Percentiles rank a stretch among this genome's conserved stretches.
Conservation (phyloP, 2,888 invertebrate species). For the Aradus depressus region DNA sequence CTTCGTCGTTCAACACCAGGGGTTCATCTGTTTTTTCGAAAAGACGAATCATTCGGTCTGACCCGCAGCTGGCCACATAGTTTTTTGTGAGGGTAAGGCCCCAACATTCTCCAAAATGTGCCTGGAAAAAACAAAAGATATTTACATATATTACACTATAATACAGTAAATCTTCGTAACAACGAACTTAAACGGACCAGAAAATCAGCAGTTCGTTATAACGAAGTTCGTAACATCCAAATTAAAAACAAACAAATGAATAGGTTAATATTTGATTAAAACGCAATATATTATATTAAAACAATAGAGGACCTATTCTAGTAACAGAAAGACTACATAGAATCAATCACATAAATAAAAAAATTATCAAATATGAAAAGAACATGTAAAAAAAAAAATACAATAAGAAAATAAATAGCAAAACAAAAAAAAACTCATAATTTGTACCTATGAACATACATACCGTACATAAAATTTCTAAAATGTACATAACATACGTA, state of each 20-base stretch:
- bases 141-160: not conserved
- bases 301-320: too few relatives aligned
- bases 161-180: not conserved
- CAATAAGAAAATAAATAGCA: not conserved
- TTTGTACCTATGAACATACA: not conserved
- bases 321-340: too few relatives aligned
- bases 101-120: constrained; percentile 73
- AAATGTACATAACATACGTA: too few relatives aligned
- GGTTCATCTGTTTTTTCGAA: constrained; percentile 79
- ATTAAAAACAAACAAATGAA: too few relatives aligned
- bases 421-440: constrained; percentile 16
- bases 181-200: too few relatives aligned
- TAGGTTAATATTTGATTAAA: too few relatives aligned
- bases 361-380: not conserved
- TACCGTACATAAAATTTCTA: too few relatives aligned
- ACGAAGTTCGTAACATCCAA: too few relatives aligned
- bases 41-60: constrained; percentile 75
- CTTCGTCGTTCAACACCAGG: constrained; percentile 82
- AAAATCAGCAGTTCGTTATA: too few relatives aligned
- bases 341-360: not conserved
- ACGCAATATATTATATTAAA: too few relatives aligned
- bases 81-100: constrained; percentile 65
- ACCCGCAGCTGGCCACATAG: constrained; percentile 66
- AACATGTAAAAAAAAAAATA: not conserved
- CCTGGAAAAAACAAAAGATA: constrained; percentile 41